Conservation (phyloP, 1,140 invertebrate species). For the Macrocentrus cingulum region DNA sequence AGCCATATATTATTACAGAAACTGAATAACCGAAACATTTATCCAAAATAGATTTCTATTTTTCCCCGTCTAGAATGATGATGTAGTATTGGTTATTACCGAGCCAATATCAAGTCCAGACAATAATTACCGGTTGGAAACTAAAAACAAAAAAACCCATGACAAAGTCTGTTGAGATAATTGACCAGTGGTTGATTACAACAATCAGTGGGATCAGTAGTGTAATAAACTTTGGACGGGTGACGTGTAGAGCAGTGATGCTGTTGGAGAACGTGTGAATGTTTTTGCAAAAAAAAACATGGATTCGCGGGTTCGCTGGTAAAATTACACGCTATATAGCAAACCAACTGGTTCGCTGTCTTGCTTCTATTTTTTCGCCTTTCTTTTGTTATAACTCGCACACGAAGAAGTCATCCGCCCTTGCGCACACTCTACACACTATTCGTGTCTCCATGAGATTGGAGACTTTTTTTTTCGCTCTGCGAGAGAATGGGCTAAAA, state of each 20-base stretch:
- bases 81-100: no score
- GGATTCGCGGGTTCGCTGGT: no score
- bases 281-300: conserved; percentile 24
- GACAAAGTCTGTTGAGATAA: no score
- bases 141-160: no score
- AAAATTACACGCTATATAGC: conserved; percentile 27
- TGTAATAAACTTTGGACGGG: neutral
- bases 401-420: no score
- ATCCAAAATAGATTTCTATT: no score
- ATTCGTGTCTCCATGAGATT: conserved; percentile 16
- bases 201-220: conserved; percentile 27
- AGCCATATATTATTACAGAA: no score
- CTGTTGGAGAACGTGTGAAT: conserved; percentile 25
- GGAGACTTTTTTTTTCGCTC: conserved; percentile 14
- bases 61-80: no score
- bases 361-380: conserved; percentile 9
- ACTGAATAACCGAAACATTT: no score
- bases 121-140: no score
- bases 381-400: no score
- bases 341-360: conserved; percentile 1
- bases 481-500: conserved; percentile 15
- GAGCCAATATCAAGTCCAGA: no score
- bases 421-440: conserved; percentile 1
- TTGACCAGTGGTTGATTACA: conserved; percentile 18
- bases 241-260: conserved; percentile 17